Base-by-base conservation (phyloP, 2,113 vertebrate species). In the Anarrhichthys ocellatus region DNA sequence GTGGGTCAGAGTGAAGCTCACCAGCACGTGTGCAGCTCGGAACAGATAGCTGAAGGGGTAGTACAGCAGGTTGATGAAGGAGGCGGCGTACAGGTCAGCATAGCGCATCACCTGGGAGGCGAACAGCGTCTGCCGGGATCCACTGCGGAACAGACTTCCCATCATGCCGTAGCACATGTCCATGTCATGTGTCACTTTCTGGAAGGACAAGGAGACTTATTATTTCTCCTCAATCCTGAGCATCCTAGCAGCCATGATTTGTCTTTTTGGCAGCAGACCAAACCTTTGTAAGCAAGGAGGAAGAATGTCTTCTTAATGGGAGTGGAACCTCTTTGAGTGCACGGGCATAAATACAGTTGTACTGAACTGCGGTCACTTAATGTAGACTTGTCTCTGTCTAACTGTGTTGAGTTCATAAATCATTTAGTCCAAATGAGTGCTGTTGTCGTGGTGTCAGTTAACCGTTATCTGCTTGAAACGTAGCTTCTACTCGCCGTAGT, bases 121-220 rank as follows among this genome's bases (percentile, higher is more conserved):
- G 76, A 99, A 99, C 54, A 99, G 95, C 0, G 98, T 99, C 94
- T 99, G 98, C 27, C 97, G 94, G 6, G 98, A 99, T 65, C 98
- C 97, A 0, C 97, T 99, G 75, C 97, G 97, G 70, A 99, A 99
- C 42, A 99, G 94, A 85, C 97, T 99, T 59, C 98, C 98, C 97
- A 97, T 99, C 98, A 99, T 99, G 75, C 98, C 98, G 0, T 99
- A 99, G 93, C 97, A 99, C 98, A 99, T 99, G 83, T 99, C 98
- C 98, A 99, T 99, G 93, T 99, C 98, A 0, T 99, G 98, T 42
- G 98, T 99, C 61, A 98, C 97, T 97, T 98, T 99, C 98, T 99
- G 79, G 4, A 27, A 20, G 27, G 38, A 74, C 36, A 59, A 46
- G 10, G 0, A 54, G 48, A 20, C 18, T 32, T 4, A 32, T 4